Percentiles rank a stretch among this genome's conserved stretches.
Evolutionary conservation across 2,113 vertebrate genomes (phyloP).

Genomic region (Cavia aperea): DNA sequence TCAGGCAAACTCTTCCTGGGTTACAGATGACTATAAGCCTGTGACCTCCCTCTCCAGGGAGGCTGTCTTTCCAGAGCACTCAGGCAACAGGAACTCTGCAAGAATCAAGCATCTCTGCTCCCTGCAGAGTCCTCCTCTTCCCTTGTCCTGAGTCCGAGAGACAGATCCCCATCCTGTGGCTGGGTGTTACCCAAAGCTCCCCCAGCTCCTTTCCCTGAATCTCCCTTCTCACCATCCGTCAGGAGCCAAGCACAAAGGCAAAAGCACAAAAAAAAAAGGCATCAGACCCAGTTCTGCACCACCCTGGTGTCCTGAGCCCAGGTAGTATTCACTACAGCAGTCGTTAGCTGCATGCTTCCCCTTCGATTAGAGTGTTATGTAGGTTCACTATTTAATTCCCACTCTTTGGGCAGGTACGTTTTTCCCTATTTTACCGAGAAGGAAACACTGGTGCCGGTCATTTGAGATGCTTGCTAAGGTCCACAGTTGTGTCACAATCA

Average conservation of each 20-base stretch:
- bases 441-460: background rate
- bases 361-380: background rate
- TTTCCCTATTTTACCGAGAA: background rate
- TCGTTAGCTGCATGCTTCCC: accelerated
- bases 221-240: background rate
- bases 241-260: background rate
- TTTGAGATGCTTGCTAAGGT: background rate
- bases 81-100: background rate
- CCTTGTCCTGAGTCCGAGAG: background rate
- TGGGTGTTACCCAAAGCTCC: background rate
- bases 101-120: background rate
- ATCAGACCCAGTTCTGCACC: background rate
- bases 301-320: accelerated
- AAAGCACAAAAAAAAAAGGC: accelerated
- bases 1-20: slow-evolving; percentile 2
- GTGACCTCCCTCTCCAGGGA: background rate
- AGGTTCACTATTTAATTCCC: background rate
- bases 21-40: background rate
- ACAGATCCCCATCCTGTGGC: background rate
- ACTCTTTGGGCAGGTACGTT: background rate
- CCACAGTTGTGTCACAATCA: background rate
- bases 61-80: background rate
- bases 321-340: accelerated
- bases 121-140: background rate
- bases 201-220: background rate